A percentile compares a stretch with the other conserved stretches of the same genome.
Evolutionary conservation across 2,113 vertebrate species (phyloP).

Genomic region (Hippocampus barbouri): DNA sequence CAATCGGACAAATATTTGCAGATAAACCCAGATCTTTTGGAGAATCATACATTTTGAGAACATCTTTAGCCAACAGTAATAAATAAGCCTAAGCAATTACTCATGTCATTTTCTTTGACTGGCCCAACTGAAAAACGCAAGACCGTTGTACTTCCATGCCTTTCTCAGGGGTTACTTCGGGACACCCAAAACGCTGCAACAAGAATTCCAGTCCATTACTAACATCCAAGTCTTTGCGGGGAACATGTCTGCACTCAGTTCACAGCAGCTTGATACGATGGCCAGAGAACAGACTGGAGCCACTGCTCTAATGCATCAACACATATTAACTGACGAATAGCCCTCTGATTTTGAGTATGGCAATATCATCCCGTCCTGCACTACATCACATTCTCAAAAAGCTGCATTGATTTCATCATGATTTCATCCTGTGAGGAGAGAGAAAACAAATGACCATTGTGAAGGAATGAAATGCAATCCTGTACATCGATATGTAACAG

Average conservation of each 20-base stretch:
- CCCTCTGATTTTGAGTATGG: constrained; percentile 26
- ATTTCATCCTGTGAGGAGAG: constrained; percentile 83
- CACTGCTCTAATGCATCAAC: constrained; percentile 37
- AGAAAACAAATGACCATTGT: neutral
- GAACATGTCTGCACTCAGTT: constrained; percentile 15
- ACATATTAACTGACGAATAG: constrained; percentile 36
- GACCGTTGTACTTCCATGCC: constrained; percentile 14
- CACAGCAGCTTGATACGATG: constrained; percentile 25
- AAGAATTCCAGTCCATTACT: constrained; percentile 25
- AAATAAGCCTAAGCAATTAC: neutral
- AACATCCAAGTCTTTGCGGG: constrained; percentile 27
- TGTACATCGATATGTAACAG: neutral
- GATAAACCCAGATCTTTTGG: constrained; percentile 27
- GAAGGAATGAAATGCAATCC: too few relatives aligned
- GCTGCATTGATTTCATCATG: constrained; percentile 96
- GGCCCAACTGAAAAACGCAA: constrained; percentile 6
- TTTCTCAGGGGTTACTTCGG: constrained; percentile 27
- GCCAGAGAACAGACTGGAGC: constrained; percentile 39
- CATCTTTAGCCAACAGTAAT: constrained; percentile 28
- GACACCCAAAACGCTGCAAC: constrained; percentile 7
- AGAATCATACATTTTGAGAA: constrained; percentile 47
- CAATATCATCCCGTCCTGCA: constrained; percentile 16
- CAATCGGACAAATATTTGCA: constrained; percentile 17
- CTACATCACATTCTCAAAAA: constrained; percentile 97
- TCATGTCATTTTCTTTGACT: constrained; percentile 12